Base-by-base conservation (phyloP, 2,888 invertebrate species). In the Archaeoteleia sp. region DNA sequence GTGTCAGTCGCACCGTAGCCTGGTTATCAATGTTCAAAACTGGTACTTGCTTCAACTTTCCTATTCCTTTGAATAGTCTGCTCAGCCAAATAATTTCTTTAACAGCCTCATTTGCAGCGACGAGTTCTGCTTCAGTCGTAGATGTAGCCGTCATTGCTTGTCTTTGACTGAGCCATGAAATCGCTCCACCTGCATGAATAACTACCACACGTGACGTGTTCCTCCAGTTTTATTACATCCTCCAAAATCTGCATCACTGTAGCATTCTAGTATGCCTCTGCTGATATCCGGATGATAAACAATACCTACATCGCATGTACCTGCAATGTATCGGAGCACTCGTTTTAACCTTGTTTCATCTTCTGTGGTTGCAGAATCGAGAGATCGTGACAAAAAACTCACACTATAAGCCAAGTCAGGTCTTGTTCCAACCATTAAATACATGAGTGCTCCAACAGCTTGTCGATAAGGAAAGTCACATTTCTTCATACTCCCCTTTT, bases 191-290 rank as follows among this genome's bases (percentile, higher is more conserved):
- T 30, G 75, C 40, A 51, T 67, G 70, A 1, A 17, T 67, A 3
- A 71, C 48, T 1, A 75, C 49, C 0, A 73, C 55, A n/a, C 75
- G 78, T 30, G 77, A n/a, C 74, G 78, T 42, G 74, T 78, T n/a
- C 80, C 66, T 3, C 78, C 72, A 13, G 77, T 77, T 29, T 61
- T 72, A 17, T 29, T 30, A 15, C 77, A 77, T 2, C 78, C 76
- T 37, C 76, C 80, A 58, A 77, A 82, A 68, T 84, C 80, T 15
- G 81, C 79, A 73, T 84, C 79, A 20, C 78, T 81, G n/a, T 46
- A 65, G 6, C 27, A 15, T 10, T 46, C 29, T 7, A 51, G 8
- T 12, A 29, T 6, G n/a, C 32, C 40, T 2, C 9, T 10, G 2
- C 9, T 32, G 3, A 32, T 9, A 12, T 32, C 10, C 2, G 37